Percentiles rank a stretch among this genome's conserved stretches.
These are phyloP conservation scores for Benitochromis conjunctus DNA, from an alignment of 2,113 vertebrate species.

Conservation along the genomic window DNA sequence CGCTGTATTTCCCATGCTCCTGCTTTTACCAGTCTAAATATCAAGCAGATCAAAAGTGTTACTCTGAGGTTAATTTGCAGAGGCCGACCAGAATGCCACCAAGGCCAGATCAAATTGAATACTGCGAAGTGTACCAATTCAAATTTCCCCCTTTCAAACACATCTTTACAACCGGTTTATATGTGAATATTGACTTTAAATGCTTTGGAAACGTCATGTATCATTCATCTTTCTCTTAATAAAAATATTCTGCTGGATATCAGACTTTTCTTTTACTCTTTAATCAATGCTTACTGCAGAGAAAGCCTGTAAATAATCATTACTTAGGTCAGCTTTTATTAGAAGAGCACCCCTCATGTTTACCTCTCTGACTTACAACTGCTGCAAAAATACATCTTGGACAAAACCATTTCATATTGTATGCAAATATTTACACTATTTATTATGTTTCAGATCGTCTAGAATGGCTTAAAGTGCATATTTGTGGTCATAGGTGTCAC, in stretches of 20 bases:
- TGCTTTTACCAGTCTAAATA: conserved; percentile 38
- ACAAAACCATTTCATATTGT: not conserved
- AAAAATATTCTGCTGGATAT: not conserved
- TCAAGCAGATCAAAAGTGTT: conserved; percentile 44
- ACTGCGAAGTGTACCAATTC: not conserved
- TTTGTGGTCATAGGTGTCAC: not conserved
- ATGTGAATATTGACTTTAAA: not conserved
- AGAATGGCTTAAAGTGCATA: not conserved
- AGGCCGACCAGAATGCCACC: conserved; percentile 21
- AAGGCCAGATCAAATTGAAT: conserved; percentile 7
- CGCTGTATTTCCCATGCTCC: conserved; percentile 28
- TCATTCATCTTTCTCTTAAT: not conserved
- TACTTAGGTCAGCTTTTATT: not conserved
- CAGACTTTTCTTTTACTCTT: not conserved
- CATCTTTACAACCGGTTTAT: not conserved
- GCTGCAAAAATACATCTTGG: not conserved
- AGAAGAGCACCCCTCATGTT: not conserved
- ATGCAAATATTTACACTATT: not conserved
- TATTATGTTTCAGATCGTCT: not conserved
- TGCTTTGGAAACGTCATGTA: not conserved
- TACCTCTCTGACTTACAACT: not conserved
- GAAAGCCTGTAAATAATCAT: not conserved
- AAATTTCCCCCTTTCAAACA: not conserved
- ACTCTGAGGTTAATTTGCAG: conserved; percentile 43
- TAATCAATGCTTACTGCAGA: not conserved